Evolutionary conservation across 2,113 vertebrate genomes (phyloP).

Genomic region (Uria lomvia): DNA sequence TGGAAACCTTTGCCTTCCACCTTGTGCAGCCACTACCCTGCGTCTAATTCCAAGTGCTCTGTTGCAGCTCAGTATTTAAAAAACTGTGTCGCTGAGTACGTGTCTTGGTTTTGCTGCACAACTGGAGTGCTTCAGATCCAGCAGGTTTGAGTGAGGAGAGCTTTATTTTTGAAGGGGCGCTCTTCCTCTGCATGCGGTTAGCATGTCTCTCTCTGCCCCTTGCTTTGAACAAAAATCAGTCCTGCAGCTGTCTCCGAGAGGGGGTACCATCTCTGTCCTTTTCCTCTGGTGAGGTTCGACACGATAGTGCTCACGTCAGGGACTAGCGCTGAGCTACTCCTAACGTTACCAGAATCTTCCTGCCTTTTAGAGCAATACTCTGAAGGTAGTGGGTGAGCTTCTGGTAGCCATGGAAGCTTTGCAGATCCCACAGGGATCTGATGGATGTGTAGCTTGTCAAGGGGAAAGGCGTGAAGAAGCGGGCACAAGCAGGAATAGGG

Average conservation of each 20-base stretch:
- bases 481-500: background rate
- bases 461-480: background rate
- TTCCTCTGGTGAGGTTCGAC: background rate
- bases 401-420: background rate
- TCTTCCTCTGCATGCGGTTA: background rate
- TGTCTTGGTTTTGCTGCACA: background rate
- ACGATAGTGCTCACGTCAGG: background rate
- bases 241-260: background rate
- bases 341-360: too few species aligned
- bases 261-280: background rate
- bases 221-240: background rate
- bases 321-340: background rate
- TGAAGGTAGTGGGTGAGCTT: background rate
- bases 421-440: background rate
- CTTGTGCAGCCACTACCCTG: background rate
- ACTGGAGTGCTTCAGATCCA: background rate
- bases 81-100: background rate
- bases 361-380: background rate
- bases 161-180: background rate
- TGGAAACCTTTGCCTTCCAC: background rate
- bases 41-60: background rate
- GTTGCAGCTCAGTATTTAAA: background rate
- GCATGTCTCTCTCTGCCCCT: background rate
- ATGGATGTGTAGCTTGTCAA: background rate
- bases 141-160: background rate